Evolutionary conservation across 2,888 invertebrate genomes (phyloP).

Genomic region (Marronus borbonicus): DNA sequence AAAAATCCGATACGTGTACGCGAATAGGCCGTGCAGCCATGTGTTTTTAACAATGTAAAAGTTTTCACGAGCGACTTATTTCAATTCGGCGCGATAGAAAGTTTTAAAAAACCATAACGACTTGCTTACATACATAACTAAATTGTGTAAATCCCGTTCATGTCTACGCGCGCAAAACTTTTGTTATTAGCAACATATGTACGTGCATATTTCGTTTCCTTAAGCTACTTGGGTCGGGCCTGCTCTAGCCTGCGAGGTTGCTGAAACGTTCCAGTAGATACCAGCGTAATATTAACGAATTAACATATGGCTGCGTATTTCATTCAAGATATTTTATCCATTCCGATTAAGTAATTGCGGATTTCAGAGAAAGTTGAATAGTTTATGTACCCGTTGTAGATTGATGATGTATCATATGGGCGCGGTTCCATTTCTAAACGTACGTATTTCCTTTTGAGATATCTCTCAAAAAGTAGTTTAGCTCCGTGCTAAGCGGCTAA

Average conservation of each 20-base stretch:
- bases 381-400: background rate
- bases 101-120: background rate
- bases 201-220: too few relatives aligned
- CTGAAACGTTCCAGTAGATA: too few relatives aligned
- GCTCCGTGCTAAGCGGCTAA: too few relatives aligned
- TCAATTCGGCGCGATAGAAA: slow-evolving; percentile 36
- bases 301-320: background rate
- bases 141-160: background rate
- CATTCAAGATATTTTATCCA: background rate
- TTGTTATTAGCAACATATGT: background rate
- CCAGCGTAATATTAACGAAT: background rate
- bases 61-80: slow-evolving; percentile 35
- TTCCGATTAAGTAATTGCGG: background rate
- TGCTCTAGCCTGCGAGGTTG: too few relatives aligned
- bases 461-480: too few relatives aligned
- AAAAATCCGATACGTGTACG: slow-evolving; percentile 8
- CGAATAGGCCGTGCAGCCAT: slow-evolving; percentile 1
- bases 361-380: background rate
- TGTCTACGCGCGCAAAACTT: background rate
- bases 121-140: background rate
- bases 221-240: too few relatives aligned
- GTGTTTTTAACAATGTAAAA: slow-evolving; percentile 45
- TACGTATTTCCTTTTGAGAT: too few relatives aligned
- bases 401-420: too few relatives aligned
- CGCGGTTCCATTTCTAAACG: too few relatives aligned